Percentiles rank a stretch among this genome's conserved stretches.
Conservation (phyloP, 2,113 vertebrate species). For the Xiphophorus hellerii region DNA sequence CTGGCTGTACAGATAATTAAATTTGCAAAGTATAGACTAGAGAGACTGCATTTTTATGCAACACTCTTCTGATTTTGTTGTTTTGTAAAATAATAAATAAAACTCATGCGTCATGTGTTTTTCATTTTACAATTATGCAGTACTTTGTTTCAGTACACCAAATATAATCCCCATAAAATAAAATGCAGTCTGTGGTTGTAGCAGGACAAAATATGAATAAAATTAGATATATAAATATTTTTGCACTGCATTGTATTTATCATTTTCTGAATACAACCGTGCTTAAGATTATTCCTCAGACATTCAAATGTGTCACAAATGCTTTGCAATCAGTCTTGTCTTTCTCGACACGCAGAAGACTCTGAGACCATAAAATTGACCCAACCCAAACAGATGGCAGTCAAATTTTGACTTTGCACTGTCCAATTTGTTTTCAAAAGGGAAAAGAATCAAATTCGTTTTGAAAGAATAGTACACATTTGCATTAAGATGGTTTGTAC, state of each 20-base stretch:
- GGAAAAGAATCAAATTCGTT: not conserved
- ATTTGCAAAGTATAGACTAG: not conserved
- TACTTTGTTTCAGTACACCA: too few species aligned
- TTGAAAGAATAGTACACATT: not conserved
- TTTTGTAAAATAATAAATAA: too few species aligned
- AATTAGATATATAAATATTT: not conserved
- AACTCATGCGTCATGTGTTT: too few species aligned
- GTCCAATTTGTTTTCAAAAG: constrained; percentile 4
- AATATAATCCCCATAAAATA: not conserved
- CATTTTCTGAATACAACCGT: not conserved
- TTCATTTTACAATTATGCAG: too few species aligned
- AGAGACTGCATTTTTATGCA: not conserved
- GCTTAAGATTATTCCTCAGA: constrained; percentile 11
- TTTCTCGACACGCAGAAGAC: not conserved
- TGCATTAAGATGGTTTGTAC: constrained; percentile 1
- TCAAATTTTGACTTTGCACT: constrained; percentile 14
- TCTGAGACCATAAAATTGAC: constrained; percentile 1
- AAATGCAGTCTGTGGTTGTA: not conserved
- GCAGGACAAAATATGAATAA: not conserved
- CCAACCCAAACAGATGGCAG: constrained; percentile 9
- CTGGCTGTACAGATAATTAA: not conserved
- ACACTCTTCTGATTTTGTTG: not conserved
- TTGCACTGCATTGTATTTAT: not conserved
- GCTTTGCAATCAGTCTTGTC: constrained; percentile 6
- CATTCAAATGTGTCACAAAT: constrained; percentile 26